phyloP scores from a whole-genome alignment of 2,113 vertebrate species.

The Onychostoma macrolepis region DNA sequence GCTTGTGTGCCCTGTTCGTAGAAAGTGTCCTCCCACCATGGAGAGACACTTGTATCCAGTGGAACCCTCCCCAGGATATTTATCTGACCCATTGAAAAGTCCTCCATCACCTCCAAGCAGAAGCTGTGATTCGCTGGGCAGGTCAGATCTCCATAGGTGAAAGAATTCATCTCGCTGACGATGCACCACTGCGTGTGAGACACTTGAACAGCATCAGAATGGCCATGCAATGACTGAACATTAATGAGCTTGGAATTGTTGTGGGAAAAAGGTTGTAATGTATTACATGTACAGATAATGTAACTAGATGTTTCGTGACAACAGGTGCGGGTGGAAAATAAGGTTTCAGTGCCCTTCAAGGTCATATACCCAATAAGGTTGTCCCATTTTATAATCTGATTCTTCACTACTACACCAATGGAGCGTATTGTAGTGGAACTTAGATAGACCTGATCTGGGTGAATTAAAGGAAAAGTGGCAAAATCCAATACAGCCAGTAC shows the following conservation, averaged over 20 bases:
- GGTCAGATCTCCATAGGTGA: not conserved
- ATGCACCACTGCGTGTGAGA: conserved; percentile 31
- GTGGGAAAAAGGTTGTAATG: not conserved
- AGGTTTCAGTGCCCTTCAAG: not conserved
- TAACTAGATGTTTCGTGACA: conserved; percentile 26
- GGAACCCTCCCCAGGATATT: not conserved
- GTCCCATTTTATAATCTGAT: not conserved
- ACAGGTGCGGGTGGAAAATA: not conserved
- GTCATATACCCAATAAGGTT: not conserved
- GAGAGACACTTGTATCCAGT: not conserved
- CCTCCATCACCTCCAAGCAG: not conserved
- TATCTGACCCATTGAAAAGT: not conserved
- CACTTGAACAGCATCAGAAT: conserved; percentile 29
- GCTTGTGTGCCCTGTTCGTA: not conserved
- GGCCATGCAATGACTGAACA: not conserved
- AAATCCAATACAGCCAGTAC: not conserved
- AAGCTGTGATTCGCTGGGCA: not conserved
- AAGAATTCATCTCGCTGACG: conserved; percentile 8
- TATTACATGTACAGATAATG: conserved; percentile 2
- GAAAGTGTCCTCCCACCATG: conserved; percentile 15
- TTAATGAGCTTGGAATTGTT: not conserved
- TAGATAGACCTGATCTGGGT: not conserved
- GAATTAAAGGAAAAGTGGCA: conserved; percentile 17
- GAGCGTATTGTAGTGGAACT: conserved; percentile 18
- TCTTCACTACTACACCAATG: not conserved